Evolutionary conservation across 2,113 vertebrate genomes (phyloP).

Genomic region (Pimephales promelas): DNA sequence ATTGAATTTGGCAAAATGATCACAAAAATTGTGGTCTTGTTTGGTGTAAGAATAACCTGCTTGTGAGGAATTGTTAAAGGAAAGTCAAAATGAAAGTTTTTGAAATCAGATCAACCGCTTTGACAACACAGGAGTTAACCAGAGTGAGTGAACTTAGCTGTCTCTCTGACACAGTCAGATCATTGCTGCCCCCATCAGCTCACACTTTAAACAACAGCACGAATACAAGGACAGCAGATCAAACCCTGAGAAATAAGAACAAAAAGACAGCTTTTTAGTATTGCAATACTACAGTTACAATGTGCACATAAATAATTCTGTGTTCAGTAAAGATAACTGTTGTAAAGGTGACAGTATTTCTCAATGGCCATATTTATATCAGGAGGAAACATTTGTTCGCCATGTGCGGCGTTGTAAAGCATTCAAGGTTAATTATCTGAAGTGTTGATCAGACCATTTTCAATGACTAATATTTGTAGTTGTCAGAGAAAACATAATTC

Average conservation of each 20-base stretch:
- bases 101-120: conserved; percentile 8
- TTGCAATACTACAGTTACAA: not conserved
- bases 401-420: conserved; percentile 48
- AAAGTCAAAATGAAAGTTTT: not conserved
- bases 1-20: conserved; percentile 13
- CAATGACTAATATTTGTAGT: conserved; percentile 76
- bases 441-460: conserved; percentile 77
- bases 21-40: not conserved
- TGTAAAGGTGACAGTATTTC: conserved; percentile 31
- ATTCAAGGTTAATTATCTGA: conserved; percentile 73
- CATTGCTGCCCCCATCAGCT: conserved; percentile 74
- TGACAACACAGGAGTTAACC: not conserved
- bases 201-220: conserved; percentile 66
- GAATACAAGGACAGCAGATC: conserved; percentile 28
- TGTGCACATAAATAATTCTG: not conserved
- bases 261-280: not conserved
- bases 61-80: not conserved
- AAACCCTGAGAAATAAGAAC: conserved; percentile 2
- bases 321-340: not conserved
- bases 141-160: conserved; percentile 5
- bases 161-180: conserved; percentile 36
- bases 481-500: conserved; percentile 71
- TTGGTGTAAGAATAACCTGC: not conserved
- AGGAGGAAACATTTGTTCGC: conserved; percentile 70
- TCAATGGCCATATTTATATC: conserved; percentile 31